phyloP scores from a whole-genome alignment of 2,113 vertebrate species.

The Istiophorus platypterus region DNA sequence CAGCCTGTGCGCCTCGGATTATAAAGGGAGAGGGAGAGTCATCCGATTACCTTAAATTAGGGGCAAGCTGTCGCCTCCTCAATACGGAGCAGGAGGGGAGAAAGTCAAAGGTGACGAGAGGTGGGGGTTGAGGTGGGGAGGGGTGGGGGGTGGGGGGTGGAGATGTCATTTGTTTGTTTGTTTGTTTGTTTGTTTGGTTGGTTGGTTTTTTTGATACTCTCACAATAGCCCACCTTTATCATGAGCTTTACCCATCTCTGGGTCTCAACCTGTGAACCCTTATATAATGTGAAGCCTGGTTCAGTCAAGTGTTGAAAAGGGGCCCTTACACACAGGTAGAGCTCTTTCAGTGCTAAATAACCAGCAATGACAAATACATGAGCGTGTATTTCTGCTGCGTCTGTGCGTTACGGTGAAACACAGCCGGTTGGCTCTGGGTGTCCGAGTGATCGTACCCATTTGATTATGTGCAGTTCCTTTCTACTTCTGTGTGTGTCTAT shows the following conservation, averaged over 20 bases:
- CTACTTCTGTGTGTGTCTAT: conserved; percentile 8
- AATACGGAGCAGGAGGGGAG: conserved; percentile 46
- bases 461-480: conserved; percentile 34
- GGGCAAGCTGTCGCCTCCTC: conserved; percentile 74
- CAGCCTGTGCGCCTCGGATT: conserved; percentile 76
- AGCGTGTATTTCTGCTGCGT: not conserved
- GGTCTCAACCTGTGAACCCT: not conserved
- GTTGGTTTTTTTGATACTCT: not conserved
- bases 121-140: not conserved
- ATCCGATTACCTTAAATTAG: conserved; percentile 80
- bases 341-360: conserved; percentile 1
- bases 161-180: not conserved
- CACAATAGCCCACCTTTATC: not conserved
- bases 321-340: conserved; percentile 20
- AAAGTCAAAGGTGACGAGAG: conserved; percentile 74
- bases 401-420: conserved; percentile 18
- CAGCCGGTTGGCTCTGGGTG: not conserved
- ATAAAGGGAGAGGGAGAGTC: conserved; percentile 71
- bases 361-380: conserved; percentile 16
- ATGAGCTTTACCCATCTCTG: not conserved
- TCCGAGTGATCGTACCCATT: conserved; percentile 9
- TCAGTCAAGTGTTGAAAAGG: conserved; percentile 28
- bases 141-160: not conserved
- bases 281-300: conserved; percentile 17
- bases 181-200: not conserved